Evolutionary conservation across 2,113 vertebrate species (phyloP).

Genomic region (Polypterus senegalus): DNA sequence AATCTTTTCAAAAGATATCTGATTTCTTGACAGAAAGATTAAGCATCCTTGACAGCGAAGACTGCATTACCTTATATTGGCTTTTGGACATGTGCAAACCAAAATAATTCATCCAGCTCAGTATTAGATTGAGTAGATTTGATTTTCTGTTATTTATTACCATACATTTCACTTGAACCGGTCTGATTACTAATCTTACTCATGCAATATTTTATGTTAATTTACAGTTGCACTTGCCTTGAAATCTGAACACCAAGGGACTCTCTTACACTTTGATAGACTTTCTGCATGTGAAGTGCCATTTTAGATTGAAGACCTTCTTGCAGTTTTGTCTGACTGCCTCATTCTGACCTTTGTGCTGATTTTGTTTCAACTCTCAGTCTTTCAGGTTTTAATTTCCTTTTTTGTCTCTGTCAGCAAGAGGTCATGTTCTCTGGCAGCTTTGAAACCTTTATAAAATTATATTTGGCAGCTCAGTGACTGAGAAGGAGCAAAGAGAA

Average conservation of each 20-base stretch:
- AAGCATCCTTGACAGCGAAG: constrained; percentile 40
- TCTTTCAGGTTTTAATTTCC: neutral
- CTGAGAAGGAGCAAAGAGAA: neutral
- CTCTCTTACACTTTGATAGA: neutral
- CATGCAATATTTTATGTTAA: constrained; percentile 25
- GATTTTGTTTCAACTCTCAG: neutral
- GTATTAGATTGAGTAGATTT: constrained; percentile 29
- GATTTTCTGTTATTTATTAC: constrained; percentile 30
- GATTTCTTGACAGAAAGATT: constrained; percentile 38
- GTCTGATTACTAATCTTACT: constrained; percentile 29
- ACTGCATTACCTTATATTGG: constrained; percentile 44
- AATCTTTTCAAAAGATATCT: constrained; percentile 37
- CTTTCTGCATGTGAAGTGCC: neutral
- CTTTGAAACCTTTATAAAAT: constrained; percentile 2
- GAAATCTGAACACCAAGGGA: constrained; percentile 7
- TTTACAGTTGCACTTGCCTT: constrained; percentile 20
- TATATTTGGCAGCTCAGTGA: constrained; percentile 1
- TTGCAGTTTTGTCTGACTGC: neutral
- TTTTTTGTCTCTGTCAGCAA: neutral
- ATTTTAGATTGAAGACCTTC: neutral
- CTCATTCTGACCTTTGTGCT: neutral
- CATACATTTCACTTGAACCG: constrained; percentile 19
- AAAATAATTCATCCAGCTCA: constrained; percentile 38
- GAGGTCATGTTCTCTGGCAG: constrained; percentile 3
- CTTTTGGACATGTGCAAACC: constrained; percentile 31